Conservation (phyloP, 2,888 invertebrate species). For the Cephus spinipes region DNA sequence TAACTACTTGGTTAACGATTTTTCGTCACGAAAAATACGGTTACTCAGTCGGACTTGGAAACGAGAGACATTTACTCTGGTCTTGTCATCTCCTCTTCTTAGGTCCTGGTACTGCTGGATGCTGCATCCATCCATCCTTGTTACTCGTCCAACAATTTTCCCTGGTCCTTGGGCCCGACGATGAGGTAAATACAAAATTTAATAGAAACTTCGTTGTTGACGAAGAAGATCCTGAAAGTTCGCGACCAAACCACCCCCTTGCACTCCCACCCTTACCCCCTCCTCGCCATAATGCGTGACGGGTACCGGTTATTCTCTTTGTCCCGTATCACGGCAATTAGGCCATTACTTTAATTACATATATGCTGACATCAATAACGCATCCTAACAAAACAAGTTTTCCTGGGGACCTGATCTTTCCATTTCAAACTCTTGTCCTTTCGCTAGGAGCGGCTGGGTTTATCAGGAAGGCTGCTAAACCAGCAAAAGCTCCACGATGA, state of each 20-base stretch:
- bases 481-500: background rate
- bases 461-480: no score
- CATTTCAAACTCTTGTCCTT: background rate
- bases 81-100: background rate
- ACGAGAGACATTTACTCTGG: background rate
- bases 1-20: background rate
- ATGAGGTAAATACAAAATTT: constrained; percentile 50
- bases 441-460: no score
- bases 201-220: constrained; percentile 51
- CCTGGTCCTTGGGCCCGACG: constrained; percentile 26
- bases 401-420: background rate
- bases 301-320: background rate
- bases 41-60: background rate
- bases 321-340: constrained; percentile 37
- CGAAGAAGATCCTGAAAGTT: constrained; percentile 34
- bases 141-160: constrained; percentile 39
- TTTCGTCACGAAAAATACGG: no score
- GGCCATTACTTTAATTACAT: constrained; percentile 50
- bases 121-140: background rate
- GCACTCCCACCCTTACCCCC: constrained; percentile 21
- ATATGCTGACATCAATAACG: constrained; percentile 47
- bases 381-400: constrained; percentile 23
- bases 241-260: background rate
- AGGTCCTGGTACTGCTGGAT: background rate
- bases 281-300: constrained; percentile 4